Evolutionary conservation across 2,113 vertebrate species (phyloP).

Genomic region (Phaethon lepturus): DNA sequence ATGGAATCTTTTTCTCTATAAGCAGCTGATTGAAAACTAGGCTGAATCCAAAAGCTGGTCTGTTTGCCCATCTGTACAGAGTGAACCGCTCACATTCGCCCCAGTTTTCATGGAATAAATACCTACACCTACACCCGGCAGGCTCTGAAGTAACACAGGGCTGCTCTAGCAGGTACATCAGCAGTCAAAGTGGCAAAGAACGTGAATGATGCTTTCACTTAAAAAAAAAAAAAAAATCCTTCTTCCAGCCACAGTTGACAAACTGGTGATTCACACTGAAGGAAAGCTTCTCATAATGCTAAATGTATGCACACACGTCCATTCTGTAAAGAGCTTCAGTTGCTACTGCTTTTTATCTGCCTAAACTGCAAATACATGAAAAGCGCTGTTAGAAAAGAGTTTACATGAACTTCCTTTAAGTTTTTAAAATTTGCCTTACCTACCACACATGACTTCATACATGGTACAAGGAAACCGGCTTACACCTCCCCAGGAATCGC

Average conservation of each 20-base stretch:
- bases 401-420: not conserved
- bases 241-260: not conserved
- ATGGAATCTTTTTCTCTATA: not conserved
- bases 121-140: not conserved
- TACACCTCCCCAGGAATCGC: not conserved
- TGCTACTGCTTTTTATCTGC: not conserved
- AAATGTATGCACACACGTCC: not conserved
- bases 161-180: not conserved
- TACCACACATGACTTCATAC: not conserved
- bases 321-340: not conserved
- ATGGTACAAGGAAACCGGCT: not conserved
- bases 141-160: not conserved
- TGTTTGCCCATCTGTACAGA: not conserved
- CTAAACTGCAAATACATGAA: not conserved
- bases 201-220: not conserved
- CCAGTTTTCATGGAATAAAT: not conserved
- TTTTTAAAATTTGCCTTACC: not conserved
- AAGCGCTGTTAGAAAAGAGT: not conserved
- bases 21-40: not conserved
- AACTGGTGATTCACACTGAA: not conserved
- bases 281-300: not conserved
- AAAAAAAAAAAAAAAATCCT: not conserved
- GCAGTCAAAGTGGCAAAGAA: not conserved
- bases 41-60: not conserved
- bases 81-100: not conserved